A percentile compares a stretch with the other conserved stretches of the same genome.
Conservation (phyloP, 2,113 vertebrate genomes). For the Chrysochloris asiatica region DNA sequence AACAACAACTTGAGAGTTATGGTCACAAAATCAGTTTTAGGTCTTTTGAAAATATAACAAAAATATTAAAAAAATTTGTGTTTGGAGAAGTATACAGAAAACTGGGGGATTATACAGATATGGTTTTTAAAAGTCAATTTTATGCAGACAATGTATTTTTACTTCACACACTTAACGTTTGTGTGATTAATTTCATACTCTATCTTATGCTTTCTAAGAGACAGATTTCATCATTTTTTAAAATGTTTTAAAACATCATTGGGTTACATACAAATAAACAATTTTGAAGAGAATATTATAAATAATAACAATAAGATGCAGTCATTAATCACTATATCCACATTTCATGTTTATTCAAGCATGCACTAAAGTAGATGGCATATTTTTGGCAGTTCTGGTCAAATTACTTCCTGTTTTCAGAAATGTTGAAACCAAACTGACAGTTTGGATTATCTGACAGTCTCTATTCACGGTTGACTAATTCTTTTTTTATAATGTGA, state of each 20-base stretch:
- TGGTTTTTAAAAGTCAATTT: not conserved
- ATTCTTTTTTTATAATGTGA: constrained; percentile 27
- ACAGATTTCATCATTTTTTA: constrained; percentile 18
- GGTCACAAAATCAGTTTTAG: constrained; percentile 22
- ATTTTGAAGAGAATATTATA: constrained; percentile 17
- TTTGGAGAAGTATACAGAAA: not conserved
- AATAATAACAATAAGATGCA: constrained; percentile 40
- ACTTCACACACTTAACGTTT: constrained; percentile 52
- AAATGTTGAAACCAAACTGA: constrained; percentile 46
- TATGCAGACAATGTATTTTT: constrained; percentile 7
- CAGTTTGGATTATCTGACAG: constrained; percentile 40
- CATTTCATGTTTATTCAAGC: constrained; percentile 62
- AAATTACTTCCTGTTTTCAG: constrained; percentile 56
- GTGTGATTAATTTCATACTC: not conserved
- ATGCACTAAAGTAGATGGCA: constrained; percentile 11
- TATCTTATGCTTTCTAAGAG: constrained; percentile 1
- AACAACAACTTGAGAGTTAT: not conserved
- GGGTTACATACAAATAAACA: not conserved
- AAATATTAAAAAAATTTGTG: constrained; percentile 17
- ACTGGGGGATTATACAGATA: too few species aligned
- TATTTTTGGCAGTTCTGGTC: constrained; percentile 63
- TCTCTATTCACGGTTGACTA: not conserved
- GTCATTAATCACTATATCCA: constrained; percentile 59
- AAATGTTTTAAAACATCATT: constrained; percentile 30
- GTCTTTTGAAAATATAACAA: not conserved